phyloP scores from a whole-genome alignment of 2,797 vertebrate species.

The Sebastes diaconus region DNA sequence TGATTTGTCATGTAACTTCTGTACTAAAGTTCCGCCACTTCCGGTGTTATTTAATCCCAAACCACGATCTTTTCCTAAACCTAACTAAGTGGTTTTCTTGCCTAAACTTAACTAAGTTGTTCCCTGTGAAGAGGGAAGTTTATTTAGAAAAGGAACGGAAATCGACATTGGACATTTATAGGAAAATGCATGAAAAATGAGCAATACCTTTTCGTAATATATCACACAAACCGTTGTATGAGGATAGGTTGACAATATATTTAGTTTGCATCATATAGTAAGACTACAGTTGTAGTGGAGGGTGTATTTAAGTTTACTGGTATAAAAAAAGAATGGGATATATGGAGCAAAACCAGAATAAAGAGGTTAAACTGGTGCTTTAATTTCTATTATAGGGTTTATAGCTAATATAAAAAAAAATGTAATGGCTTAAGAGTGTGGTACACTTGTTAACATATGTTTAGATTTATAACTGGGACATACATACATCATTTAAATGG shows the following conservation, averaged over 20 bases:
- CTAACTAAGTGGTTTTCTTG: too few relatives aligned
- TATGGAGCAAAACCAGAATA: neutral
- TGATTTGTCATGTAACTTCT: too few relatives aligned
- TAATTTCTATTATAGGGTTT: neutral
- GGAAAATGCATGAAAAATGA: too few relatives aligned
- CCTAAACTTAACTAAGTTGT: too few relatives aligned
- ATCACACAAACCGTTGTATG: rapidly evolving
- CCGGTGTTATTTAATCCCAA: too few relatives aligned
- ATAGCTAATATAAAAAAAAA: neutral
- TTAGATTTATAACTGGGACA: neutral
- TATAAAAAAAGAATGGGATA: neutral
- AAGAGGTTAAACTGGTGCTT: neutral
- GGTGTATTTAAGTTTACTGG: neutral
- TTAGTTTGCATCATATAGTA: neutral
- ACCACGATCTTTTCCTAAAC: too few relatives aligned
- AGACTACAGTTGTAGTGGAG: neutral
- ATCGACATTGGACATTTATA: rapidly evolving
- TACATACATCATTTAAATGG: conserved; percentile 1
- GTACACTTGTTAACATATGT: neutral
- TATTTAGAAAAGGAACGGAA: too few relatives aligned
- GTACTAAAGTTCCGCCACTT: rapidly evolving
- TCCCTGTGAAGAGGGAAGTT: too few relatives aligned
- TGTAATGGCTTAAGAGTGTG: neutral
- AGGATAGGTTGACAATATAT: neutral
- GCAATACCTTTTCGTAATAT: too few relatives aligned